Percentiles rank a stretch among this genome's conserved stretches.
Evolutionary conservation across 2,888 invertebrate genomes (phyloP).

Genomic region (Tholera decimalis): DNA sequence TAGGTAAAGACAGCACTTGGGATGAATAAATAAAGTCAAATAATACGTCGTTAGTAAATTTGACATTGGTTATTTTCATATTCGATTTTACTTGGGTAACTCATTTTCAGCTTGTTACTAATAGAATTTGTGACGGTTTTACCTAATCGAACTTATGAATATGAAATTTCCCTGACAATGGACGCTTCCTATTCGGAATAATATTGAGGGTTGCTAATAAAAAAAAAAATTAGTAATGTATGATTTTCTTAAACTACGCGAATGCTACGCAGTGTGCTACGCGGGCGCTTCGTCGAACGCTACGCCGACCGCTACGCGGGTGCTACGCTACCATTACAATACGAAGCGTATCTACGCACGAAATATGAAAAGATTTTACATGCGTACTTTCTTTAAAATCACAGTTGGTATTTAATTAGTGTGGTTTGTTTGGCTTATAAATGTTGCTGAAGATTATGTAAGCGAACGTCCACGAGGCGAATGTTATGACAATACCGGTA

Average conservation of each 20-base stretch:
- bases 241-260: background rate
- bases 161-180: no score
- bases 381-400: background rate
- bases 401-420: background rate
- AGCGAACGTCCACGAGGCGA: slow-evolving; percentile 16
- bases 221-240: no score
- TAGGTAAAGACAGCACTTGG: background rate
- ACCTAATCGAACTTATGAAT: background rate
- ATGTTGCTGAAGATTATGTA: slow-evolving; percentile 12
- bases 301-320: background rate
- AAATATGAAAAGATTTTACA: background rate
- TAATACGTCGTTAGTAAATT: background rate
- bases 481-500: slow-evolving; percentile 13
- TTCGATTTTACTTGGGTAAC: background rate
- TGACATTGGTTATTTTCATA: background rate
- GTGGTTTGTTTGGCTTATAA: slow-evolving; percentile 7
- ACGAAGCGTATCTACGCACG: background rate
- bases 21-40: background rate
- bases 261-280: background rate
- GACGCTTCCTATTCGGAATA: no score
- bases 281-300: background rate
- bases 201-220: background rate
- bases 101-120: background rate
- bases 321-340: background rate
- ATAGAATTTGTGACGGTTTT: background rate